phyloP scores from a whole-genome alignment of 2,888 invertebrate genomes.

The Clanis bilineata region DNA sequence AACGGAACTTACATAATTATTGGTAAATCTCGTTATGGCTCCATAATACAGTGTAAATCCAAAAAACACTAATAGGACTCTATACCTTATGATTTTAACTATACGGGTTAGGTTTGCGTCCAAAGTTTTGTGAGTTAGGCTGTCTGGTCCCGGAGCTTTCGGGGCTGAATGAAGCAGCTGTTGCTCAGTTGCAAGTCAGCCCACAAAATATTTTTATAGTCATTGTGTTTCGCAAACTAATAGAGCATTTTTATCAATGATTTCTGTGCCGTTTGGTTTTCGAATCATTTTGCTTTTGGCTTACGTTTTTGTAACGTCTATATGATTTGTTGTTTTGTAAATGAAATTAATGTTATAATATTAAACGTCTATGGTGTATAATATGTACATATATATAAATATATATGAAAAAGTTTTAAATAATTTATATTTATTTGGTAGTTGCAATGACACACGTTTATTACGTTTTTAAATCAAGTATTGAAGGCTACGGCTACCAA shows the following conservation, averaged over 20 bases:
- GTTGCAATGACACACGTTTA: neutral
- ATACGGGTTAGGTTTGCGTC: constrained; percentile 23
- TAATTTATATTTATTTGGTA: neutral
- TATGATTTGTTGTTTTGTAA: too few relatives aligned
- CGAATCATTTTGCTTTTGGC: too few relatives aligned
- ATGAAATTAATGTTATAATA: too few relatives aligned
- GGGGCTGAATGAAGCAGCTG: constrained; percentile 55
- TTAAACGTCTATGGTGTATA: too few relatives aligned
- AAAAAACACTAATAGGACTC: neutral
- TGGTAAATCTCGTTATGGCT: constrained; percentile 38
- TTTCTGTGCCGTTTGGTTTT: neutral
- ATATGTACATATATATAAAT: too few relatives aligned
- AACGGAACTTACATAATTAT: constrained; percentile 66
- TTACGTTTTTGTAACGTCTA: too few relatives aligned
- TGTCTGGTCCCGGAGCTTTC: constrained; percentile 23
- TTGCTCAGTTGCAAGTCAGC: constrained; percentile 35
- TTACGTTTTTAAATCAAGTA: neutral
- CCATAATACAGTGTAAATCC: neutral
- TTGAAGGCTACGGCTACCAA: neutral
- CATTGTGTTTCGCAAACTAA: constrained; percentile 37
- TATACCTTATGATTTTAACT: rapidly evolving
- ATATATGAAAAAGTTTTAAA: neutral
- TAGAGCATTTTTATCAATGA: constrained; percentile 16
- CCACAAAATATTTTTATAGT: constrained; percentile 36
- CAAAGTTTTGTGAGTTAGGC: constrained; percentile 14